Evolutionary conservation across 2,113 vertebrate genomes (phyloP).

Genomic region (Amphilophus citrinellus): DNA sequence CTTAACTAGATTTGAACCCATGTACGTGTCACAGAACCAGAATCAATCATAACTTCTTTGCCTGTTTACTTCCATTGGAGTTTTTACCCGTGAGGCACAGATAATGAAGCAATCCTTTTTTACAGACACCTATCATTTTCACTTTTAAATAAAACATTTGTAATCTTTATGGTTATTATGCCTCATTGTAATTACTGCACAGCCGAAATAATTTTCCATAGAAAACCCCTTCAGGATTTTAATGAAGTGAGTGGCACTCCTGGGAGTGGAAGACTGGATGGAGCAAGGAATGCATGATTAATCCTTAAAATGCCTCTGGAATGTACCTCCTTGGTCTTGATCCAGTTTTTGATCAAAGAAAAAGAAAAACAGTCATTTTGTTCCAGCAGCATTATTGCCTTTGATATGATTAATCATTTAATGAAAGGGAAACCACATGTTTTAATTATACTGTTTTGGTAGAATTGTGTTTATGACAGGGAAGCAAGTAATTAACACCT

Average conservation of each 20-base stretch:
- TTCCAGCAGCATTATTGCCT: constrained; percentile 47
- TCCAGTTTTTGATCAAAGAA: constrained; percentile 69
- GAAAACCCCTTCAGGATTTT: constrained; percentile 57
- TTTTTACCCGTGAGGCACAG: constrained; percentile 4
- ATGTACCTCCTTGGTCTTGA: constrained; percentile 58
- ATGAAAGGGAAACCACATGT: constrained; percentile 34
- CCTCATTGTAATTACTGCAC: constrained; percentile 62
- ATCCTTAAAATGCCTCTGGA: constrained; percentile 64
- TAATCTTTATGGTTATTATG: constrained; percentile 37
- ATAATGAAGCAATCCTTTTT: constrained; percentile 8
- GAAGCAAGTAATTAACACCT: not conserved
- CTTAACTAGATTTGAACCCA: constrained; percentile 5
- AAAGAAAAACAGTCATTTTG: constrained; percentile 20
- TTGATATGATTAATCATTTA: constrained; percentile 61
- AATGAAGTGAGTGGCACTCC: constrained; percentile 61
- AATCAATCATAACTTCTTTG: not conserved
- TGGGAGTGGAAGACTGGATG: constrained; percentile 59
- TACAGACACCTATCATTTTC: constrained; percentile 33
- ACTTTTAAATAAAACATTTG: constrained; percentile 27
- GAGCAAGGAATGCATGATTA: constrained; percentile 64
- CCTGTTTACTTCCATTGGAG: not conserved
- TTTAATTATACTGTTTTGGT: constrained; percentile 34
- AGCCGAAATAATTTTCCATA: constrained; percentile 53
- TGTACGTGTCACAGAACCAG: not conserved
- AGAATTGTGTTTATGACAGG: not conserved